Base-by-base conservation (phyloP, 2,888 invertebrate genomes). In the Clistopyga incitator region DNA sequence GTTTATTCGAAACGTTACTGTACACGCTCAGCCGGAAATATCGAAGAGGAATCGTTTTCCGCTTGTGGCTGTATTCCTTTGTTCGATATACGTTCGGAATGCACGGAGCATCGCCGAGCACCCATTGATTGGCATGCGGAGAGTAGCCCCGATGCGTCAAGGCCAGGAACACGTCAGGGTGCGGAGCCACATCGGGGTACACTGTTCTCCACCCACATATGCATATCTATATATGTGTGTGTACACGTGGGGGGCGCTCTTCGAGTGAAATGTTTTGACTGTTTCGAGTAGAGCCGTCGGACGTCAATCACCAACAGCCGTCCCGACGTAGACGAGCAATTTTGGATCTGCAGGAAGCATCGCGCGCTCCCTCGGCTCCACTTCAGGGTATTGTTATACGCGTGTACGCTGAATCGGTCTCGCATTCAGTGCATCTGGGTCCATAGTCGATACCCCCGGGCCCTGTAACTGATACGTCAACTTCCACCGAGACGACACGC, bases 201-300 rank as follows among this genome's bases (percentile, higher is more conserved):
- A 52, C 18, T 68, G 20, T 18, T n/a, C 8, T 34, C 18, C 34
- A 52, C 45, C 15, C 23, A 65, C 42, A 47, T 67, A 59, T 45
- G 23, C 56, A 8, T 38, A 38, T 38, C 3, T 38, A 38, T 38
- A 4, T 3, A 29, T 29, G 34, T 34, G 52, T 50, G 38, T 67
- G 42, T 38, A 34, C 56, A 25, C 47, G 82, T 6, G 50, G 50
- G 65, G 72, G 61, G 50, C 47, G 34, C 61, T 64, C 38, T 38
- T 64, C 78, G 80, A 87, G 84, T 87, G 87, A 86, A 89, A 88
- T 88, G 90, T 92, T 92, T 92, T 90, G 91, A 91, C 91, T 91
- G 90, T 90, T 91, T 90, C 89, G 90, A 92, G 90, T 90, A 90
- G 88, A 83, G 87, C 87, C 89, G 91, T 91, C 90, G 89, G 78